Percentiles rank a stretch among this genome's conserved stretches.
phyloP scores from a whole-genome alignment of 2,113 vertebrate genomes.

The Pagrus major region DNA sequence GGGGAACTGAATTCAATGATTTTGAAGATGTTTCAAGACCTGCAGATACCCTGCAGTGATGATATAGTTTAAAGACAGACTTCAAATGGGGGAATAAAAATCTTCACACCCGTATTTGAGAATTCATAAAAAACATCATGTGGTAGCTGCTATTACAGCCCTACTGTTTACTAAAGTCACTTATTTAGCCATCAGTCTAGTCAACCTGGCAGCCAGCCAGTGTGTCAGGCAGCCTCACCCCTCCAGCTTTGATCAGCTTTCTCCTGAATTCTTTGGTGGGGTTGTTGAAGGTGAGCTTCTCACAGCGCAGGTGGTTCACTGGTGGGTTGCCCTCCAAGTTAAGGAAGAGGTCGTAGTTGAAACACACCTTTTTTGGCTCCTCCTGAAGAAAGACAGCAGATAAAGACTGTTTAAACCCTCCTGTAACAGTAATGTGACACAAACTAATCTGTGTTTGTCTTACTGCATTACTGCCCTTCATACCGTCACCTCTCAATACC shows the following conservation, averaged over 20 bases:
- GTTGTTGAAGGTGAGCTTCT: conserved; percentile 99
- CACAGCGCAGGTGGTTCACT: conserved; percentile 98
- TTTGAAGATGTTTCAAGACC: neutral
- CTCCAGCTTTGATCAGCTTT: conserved; percentile 96
- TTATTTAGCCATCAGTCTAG: conserved; percentile 6
- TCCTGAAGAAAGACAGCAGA: conserved; percentile 83
- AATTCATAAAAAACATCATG: neutral
- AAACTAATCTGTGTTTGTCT: neutral
- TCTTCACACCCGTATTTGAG: neutral
- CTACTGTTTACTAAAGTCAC: neutral
- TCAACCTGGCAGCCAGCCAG: neutral
- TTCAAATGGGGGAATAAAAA: neutral
- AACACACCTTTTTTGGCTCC: conserved; percentile 97
- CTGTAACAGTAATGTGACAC: neutral
- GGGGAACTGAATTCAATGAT: neutral
- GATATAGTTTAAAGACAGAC: neutral
- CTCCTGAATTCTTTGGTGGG: conserved; percentile 97
- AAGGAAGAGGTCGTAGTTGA: conserved; percentile 98
- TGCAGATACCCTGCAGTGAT: neutral
- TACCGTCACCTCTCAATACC: neutral
- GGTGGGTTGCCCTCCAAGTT: conserved; percentile 98
- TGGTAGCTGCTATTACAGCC: neutral
- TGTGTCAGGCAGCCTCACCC: conserved; percentile 85
- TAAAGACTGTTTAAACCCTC: neutral
- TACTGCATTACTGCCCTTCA: neutral